These are phyloP conservation scores for Vulpes vulpes DNA, from an alignment of 2,113 vertebrate species.

Conservation along the genomic window DNA sequence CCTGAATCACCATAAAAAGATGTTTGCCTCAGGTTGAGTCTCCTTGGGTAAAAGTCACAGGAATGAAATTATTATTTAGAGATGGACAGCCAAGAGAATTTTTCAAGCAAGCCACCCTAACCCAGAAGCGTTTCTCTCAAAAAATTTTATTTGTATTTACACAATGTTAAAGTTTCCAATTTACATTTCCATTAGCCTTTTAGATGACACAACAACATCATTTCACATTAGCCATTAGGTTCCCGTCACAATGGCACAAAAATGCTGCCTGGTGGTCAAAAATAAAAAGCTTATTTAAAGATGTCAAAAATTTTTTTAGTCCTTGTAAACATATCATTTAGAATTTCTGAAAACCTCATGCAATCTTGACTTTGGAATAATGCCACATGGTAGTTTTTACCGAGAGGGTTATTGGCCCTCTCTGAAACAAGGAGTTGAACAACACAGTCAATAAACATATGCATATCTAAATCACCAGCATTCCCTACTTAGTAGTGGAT, in stretches of 20 bases:
- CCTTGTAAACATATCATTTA: slow-evolving; percentile 59
- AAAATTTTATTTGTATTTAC: slow-evolving; percentile 58
- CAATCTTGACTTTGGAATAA: slow-evolving; percentile 42
- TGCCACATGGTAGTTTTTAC: slow-evolving; percentile 2
- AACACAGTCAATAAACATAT: not conserved
- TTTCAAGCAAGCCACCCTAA: slow-evolving; percentile 49
- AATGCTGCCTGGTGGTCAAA: slow-evolving; percentile 62
- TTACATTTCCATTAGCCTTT: slow-evolving; percentile 40
- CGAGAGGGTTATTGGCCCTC: not conserved
- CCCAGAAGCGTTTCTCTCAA: slow-evolving; percentile 13
- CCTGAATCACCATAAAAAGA: not conserved
- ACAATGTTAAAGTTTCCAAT: slow-evolving; percentile 16
- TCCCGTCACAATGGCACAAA: slow-evolving; percentile 14
- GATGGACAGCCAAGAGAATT: not conserved
- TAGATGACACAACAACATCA: not conserved
- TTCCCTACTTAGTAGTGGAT: slow-evolving; percentile 7
- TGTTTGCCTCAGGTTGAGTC: not conserved
- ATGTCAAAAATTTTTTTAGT: slow-evolving; percentile 38
- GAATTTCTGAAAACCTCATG: slow-evolving; percentile 39
- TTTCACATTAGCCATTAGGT: slow-evolving; percentile 1
- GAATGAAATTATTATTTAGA: not conserved
- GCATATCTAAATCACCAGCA: not conserved
- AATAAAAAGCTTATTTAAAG: slow-evolving; percentile 59
- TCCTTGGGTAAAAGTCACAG: not conserved
- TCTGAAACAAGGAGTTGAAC: slow-evolving; percentile 40